Base-by-base conservation (phyloP, 1,140 invertebrate species). In the Drosophila setifemur region DNA sequence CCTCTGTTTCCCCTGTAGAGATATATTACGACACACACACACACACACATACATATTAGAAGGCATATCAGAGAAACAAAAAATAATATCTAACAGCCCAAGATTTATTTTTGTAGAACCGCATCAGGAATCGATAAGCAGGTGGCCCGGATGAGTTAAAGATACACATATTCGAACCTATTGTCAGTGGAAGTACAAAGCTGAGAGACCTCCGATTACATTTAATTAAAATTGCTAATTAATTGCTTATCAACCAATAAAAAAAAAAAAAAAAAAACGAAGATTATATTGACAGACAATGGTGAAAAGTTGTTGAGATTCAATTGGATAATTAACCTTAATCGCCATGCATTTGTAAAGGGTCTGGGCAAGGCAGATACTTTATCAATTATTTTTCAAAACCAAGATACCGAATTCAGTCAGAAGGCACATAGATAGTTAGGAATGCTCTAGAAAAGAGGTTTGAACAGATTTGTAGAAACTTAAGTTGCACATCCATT, bases 1-100 rank as follows among this genome's bases (percentile, higher is more conserved):
- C 60, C 48, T 64, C 19, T 39, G 60, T 63, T 58, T 39, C 21
- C 19, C 57, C 61, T 16, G 11, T 55, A 39, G 12, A 25, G n/a
- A 35, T 44, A 43, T 53, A 16, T 37, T 18, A 37, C 12, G 33
- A n/a, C n/a, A n/a, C n/a, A n/a, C n/a, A 45, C 43, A 21, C 21
- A n/a, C 42, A 16, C 48, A 40, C 19, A 39, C 54, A 66, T 33
- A 60, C 54, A 67, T 73, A 77, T 77, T 63, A 67, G 43, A 28
- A 57, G 61, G 72, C 82, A 87, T 86, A 86, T 85, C 82, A 81
- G 43, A 68, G 29, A 19, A 49, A 40, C 26, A 53, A 8, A 19
- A 31, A 33, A 25, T 19, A 58, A 35, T 40, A 55, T 18, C 49
- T 26, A 14, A 33, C 29, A 19, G 14, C 23, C 18, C n/a, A 28